Evolutionary conservation across 2,113 vertebrate genomes (phyloP), one percentile per base, ranked within the genome.

Genomic region (Tenebrosternarchus preto): DNA sequence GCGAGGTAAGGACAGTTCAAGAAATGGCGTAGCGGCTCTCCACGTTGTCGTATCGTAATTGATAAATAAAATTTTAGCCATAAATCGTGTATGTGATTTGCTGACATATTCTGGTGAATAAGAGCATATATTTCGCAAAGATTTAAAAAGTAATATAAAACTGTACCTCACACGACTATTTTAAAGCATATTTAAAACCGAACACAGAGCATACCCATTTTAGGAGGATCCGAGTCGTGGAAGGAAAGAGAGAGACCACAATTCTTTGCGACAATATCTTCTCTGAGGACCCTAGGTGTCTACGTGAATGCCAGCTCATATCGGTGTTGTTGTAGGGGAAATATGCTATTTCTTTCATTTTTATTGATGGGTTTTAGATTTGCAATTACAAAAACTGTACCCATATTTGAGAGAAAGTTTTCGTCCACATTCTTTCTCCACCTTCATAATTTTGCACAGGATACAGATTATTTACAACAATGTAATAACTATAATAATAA

Each of bases 201-300:
- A 80, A 50, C 56, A 56, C 9, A 27, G 25, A 20, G 57, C 93
- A 2, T 90, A 95, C 94, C 93, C 94, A 95, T 94, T 88, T 88
- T 90, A 82, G 73, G 88, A 67, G 86, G 81, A 77, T 90, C 73
- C 81, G 88, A 91, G 91, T 84, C 90, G 86, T 87, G 89, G 91
- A 82, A 88, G 87, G 90, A 94, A 94, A 93, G 93, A 89, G 85
- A 89, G 87, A 84, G 70, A 81, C 92, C 93, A 92, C 79, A 1
- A 86, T 90, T 84, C 92, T 89, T 90, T 87, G 92, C 91, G 90
- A 83, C 87, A 80, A 90, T 76, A 86, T 81, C 70, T 85, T 76
- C 15, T 80, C 15, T 12, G 46, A 89, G 87, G 91, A 88, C 88
- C 89, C 81, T 22, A 56, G 19, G 43, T 78, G 79, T 16, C 79